Percentiles rank a stretch among this genome's conserved stretches.
Evolutionary conservation across 2,888 invertebrate genomes (phyloP).

Genomic region (Smittia aterrima): DNA sequence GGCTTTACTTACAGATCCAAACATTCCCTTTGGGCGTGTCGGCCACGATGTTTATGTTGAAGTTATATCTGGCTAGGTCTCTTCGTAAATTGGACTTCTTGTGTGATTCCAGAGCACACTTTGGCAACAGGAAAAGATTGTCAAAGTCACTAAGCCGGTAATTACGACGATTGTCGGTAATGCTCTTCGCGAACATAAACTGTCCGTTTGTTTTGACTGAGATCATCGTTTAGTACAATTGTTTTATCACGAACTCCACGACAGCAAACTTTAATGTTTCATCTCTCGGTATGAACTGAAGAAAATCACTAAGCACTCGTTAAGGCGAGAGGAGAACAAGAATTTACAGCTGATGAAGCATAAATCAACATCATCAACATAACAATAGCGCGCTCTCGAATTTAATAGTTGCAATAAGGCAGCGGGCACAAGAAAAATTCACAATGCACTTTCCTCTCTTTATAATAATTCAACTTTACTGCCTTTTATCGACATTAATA

Average conservation of each 20-base stretch:
- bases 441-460: slow-evolving; percentile 1
- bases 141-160: slow-evolving; percentile 28
- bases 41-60: slow-evolving; percentile 37
- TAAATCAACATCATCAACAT: slow-evolving; percentile 11
- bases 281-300: not conserved
- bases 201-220: slow-evolving; percentile 20
- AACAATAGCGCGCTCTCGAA: not conserved
- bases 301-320: not conserved
- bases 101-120: slow-evolving; percentile 28
- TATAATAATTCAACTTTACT: not conserved
- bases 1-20: slow-evolving; percentile 35
- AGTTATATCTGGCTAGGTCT: slow-evolving; percentile 34
- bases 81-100: slow-evolving; percentile 18
- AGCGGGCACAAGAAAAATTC: not conserved
- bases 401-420: not conserved
- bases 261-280: not conserved
- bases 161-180: not conserved
- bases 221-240: slow-evolving; percentile 27
- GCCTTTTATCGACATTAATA: not conserved
- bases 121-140: slow-evolving; percentile 33
- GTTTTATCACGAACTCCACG: not conserved
- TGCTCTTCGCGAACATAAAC: not conserved
- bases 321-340: not conserved
- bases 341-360: not conserved
- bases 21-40: slow-evolving; percentile 41